Conservation (phyloP, 64 coral and sea anemone species). For the Stichodactyla mertensii region DNA sequence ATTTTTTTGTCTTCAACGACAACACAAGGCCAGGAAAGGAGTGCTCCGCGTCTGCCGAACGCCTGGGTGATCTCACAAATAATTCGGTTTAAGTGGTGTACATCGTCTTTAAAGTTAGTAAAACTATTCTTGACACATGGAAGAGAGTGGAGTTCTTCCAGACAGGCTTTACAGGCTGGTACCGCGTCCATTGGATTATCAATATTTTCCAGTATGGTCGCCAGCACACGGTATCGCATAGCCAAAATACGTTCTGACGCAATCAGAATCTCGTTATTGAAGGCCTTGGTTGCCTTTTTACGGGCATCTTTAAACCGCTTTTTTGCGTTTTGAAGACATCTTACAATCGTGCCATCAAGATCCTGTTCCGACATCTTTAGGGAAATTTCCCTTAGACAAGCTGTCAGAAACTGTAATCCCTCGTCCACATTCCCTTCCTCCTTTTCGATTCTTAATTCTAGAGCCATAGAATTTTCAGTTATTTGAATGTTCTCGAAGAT, state of each 20-base stretch:
- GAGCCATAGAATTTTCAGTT: neutral
- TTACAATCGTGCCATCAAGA: neutral
- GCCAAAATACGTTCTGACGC: slow-evolving; percentile 24
- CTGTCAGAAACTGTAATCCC: neutral
- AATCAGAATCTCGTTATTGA: slow-evolving; percentile 43
- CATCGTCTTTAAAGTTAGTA: neutral
- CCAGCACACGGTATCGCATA: slow-evolving; percentile 27
- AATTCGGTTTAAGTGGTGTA: neutral
- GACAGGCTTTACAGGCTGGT: slow-evolving; percentile 6
- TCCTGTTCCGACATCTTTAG: neutral
- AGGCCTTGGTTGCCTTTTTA: slow-evolving; percentile 28
- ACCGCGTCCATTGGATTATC: neutral
- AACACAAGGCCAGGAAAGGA: slow-evolving; percentile 19
- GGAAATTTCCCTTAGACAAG: neutral
- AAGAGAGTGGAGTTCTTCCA: slow-evolving; percentile 33
- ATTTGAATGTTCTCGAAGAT: neutral
- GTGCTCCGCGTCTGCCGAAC: neutral
- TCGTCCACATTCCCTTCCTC: neutral
- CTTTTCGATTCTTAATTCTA: neutral
- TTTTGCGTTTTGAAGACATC: neutral
- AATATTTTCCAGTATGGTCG: slow-evolving; percentile 31
- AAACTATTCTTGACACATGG: neutral
- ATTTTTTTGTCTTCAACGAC: neutral
- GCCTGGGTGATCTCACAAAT: neutral
- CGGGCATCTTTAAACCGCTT: neutral